These are phyloP conservation scores for Saccopteryx leptura DNA, from an alignment of 2,113 vertebrate species.

Conservation along the genomic window DNA sequence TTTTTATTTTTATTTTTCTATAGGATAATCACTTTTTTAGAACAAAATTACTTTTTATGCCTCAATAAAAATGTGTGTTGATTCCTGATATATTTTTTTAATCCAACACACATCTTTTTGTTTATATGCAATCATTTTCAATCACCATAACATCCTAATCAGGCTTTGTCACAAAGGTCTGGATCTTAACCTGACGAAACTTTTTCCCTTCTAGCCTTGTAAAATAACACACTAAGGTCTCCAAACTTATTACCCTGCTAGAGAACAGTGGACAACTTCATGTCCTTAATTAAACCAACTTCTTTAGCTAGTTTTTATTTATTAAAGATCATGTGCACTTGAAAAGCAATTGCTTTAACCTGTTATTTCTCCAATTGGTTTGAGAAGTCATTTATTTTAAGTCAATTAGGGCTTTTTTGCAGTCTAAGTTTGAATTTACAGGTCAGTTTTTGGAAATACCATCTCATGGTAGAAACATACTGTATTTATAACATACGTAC, in stretches of 20 bases:
- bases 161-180: neutral
- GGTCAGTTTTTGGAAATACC: neutral
- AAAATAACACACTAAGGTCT: neutral
- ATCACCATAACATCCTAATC: neutral
- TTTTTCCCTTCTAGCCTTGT: neutral
- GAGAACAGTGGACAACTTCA: neutral
- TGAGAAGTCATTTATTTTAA: neutral
- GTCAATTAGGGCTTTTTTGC: neutral
- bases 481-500: neutral
- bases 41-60: neutral
- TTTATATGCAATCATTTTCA: neutral
- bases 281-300: neutral
- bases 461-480: neutral
- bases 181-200: neutral
- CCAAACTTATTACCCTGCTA: neutral
- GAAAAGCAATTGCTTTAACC: neutral
- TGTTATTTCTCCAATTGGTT: neutral
- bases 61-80: neutral
- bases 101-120: neutral
- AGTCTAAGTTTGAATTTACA: conserved; percentile 3
- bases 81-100: neutral
- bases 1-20: neutral
- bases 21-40: neutral
- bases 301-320: neutral
- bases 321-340: neutral